Conservation (phyloP, 1,140 invertebrate species). For the Ceratosolen solmsi region DNA sequence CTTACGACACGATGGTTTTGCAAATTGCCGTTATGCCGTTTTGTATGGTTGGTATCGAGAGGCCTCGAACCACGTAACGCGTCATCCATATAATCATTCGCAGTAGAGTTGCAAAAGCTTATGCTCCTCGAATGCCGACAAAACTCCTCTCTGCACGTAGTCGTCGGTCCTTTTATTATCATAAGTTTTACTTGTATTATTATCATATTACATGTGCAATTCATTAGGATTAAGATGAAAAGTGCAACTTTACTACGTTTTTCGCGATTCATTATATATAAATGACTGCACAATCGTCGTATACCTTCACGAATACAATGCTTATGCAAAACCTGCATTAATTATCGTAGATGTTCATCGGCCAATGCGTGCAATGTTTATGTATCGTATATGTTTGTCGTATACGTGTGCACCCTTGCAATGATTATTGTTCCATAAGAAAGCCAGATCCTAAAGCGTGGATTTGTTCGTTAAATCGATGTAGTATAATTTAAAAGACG, state of each 20-base stretch:
- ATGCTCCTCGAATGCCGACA: not conserved
- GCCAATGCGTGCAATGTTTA: slow-evolving; percentile 10
- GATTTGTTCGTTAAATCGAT: slow-evolving; percentile 40
- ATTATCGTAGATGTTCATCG: slow-evolving; percentile 21
- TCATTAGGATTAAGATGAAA: slow-evolving; percentile 18
- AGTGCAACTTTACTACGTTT: slow-evolving; percentile 14
- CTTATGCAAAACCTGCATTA: slow-evolving; percentile 24
- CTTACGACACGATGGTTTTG: too few relatives aligned
- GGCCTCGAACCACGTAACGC: not conserved
- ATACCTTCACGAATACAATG: slow-evolving; percentile 23
- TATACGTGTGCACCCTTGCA: slow-evolving; percentile 26
- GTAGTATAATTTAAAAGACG: not conserved
- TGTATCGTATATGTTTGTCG: slow-evolving; percentile 21
- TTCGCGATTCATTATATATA: slow-evolving; percentile 33
- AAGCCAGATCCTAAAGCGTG: slow-evolving; percentile 47
- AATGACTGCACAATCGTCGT: slow-evolving; percentile 41
- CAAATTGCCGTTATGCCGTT: too few relatives aligned
- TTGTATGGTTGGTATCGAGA: not conserved
- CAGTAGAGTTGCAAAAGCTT: not conserved
- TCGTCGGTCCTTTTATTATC: slow-evolving; percentile 1
- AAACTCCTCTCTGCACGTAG: slow-evolving; percentile 18
- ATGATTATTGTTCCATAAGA: slow-evolving; percentile 29
- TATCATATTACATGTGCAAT: slow-evolving; percentile 32
- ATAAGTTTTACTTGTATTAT: slow-evolving; percentile 10
- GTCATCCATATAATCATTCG: not conserved